A percentile compares a stretch with the other conserved stretches of the same genome.
Evolutionary conservation across 2,888 invertebrate species (phyloP).

Genomic region (Andrena marginata): DNA sequence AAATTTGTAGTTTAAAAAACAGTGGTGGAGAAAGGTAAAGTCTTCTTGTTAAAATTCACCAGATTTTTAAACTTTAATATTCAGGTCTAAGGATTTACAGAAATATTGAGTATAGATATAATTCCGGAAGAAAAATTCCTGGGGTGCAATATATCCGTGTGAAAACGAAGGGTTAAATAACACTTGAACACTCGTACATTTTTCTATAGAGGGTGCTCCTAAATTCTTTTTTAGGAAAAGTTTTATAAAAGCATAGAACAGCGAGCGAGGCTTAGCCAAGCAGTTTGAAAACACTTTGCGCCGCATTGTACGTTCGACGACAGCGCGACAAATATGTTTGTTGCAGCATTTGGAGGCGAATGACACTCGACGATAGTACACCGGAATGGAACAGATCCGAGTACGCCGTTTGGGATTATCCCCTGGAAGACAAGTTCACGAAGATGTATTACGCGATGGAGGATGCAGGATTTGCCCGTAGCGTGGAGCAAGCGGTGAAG

Average conservation of each 20-base stretch:
- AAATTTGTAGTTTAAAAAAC: too few species aligned
- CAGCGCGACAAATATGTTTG: neutral
- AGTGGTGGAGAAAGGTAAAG: too few species aligned
- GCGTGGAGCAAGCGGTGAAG: constrained; percentile 91
- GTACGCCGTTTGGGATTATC: constrained; percentile 98
- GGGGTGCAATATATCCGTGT: too few species aligned
- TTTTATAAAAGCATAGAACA: neutral
- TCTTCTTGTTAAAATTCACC: too few species aligned
- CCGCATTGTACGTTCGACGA: neutral
- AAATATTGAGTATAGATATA: too few species aligned
- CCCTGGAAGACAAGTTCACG: constrained; percentile 97
- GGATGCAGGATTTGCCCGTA: constrained; percentile 92
- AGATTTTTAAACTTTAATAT: too few species aligned
- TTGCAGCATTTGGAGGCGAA: constrained; percentile 95
- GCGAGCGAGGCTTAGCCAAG: neutral
- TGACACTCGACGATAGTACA: constrained; percentile 96
- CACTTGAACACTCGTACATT: too few species aligned
- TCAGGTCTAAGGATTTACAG: too few species aligned
- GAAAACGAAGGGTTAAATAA: too few species aligned
- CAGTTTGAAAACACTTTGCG: neutral
- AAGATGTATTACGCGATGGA: constrained; percentile 98
- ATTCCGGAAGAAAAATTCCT: too few species aligned
- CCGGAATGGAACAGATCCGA: constrained; percentile 95
- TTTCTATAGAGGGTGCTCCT: too few species aligned
- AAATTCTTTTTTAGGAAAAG: too few species aligned